Evolutionary conservation across 2,113 vertebrate species (phyloP), one percentile per base, ranked within the genome.

Genomic region (Turdus rufiventris): DNA sequence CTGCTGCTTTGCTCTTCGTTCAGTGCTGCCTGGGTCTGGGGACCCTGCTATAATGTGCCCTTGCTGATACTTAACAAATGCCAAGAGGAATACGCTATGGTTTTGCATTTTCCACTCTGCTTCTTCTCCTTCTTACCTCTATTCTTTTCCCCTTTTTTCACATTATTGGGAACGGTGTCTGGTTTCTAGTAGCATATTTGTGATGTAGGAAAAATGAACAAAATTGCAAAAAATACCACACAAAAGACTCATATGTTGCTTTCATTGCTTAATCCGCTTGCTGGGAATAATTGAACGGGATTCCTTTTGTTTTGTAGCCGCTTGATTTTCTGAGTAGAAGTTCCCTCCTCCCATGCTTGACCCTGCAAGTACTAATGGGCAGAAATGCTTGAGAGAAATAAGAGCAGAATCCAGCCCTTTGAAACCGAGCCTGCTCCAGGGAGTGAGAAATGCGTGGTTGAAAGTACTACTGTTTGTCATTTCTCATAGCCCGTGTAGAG

Each of bases 301-400:
- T 95, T 95, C 92, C 89, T 93, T 97, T 94, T 97, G 91, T 96
- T 94, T 95, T 92, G 76, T 89, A 73, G 87, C 75, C 80, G 84
- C 82, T 86, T 92, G 45, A 58, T 97, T 93, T 94, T 81, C 75
- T 94, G 54, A 45, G 45, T 72, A 77, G 58, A 58, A 83, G 43
- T 88, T 79, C 88, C 90, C 79, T 91, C 79, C 94, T 93, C 89
- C 53, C 31, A 10, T 83, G 48, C 58, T 21, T 71, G 72, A 92
- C 72, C 79, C 85, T 90, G 26, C 38, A 84, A 90, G 56, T 76
- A 57, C 57, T 54, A 81, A 74, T 94, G 73, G 58, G 51, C 56
- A 85, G 72, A 82, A 47, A 70, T 50, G 31, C 79, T 91, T 71
- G 51, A 81, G 89, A 89, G 71, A 67, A 95, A 74, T 58, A 53